A percentile compares a stretch with the other conserved stretches of the same genome.
These are phyloP conservation scores for Timema podura DNA, from an alignment of 2,888 invertebrate genomes.

Conservation along the genomic window DNA sequence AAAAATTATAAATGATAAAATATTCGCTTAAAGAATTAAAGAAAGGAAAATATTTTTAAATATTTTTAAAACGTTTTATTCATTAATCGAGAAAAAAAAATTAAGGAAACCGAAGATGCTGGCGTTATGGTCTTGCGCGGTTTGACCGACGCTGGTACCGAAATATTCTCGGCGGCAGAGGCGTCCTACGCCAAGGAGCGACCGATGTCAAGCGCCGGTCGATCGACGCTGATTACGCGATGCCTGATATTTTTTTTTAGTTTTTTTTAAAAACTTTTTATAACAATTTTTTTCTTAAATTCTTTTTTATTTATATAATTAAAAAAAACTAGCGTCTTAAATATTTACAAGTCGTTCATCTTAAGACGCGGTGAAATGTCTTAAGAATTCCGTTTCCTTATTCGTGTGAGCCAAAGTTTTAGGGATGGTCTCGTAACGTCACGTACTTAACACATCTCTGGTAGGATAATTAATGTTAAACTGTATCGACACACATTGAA, in stretches of 20 bases:
- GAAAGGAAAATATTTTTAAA: too few species aligned
- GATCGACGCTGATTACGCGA: too few species aligned
- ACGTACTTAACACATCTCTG: neutral
- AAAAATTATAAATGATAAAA: too few species aligned
- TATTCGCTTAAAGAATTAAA: too few species aligned
- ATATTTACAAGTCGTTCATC: slow-evolving; percentile 12
- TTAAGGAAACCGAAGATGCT: too few species aligned
- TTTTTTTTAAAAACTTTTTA: slow-evolving; percentile 6
- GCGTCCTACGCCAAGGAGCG: slow-evolving; percentile 11
- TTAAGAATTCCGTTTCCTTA: too few species aligned
- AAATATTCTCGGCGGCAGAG: neutral
- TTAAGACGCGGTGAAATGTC: slow-evolving; percentile 6
- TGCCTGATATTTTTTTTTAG: neutral
- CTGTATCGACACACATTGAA: slow-evolving; percentile 9
- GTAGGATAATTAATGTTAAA: slow-evolving; percentile 11
- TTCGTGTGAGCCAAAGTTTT: too few species aligned
- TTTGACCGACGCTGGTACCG: too few species aligned
- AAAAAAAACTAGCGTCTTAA: neutral
- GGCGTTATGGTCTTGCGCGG: too few species aligned
- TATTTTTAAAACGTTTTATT: too few species aligned
- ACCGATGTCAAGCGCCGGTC: neutral
- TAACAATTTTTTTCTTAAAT: neutral
- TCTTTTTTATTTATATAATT: neutral
- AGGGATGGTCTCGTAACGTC: too few species aligned
- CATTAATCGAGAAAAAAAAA: too few species aligned